Conservation (phyloP, 2,113 vertebrate genomes). For the Centropus unirufus region DNA sequence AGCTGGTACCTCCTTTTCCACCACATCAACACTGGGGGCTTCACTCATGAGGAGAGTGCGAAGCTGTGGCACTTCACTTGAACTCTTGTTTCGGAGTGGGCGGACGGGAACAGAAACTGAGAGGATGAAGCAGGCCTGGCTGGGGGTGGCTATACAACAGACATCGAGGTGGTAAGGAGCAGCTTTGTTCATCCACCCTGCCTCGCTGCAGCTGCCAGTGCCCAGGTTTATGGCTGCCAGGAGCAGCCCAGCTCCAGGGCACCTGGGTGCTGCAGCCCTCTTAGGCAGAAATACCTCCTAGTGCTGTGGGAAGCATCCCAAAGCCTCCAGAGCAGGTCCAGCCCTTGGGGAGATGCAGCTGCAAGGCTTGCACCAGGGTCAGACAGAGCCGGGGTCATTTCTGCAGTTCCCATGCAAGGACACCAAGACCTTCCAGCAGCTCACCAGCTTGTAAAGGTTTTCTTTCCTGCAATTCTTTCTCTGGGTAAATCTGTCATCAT, state of each 20-base stretch:
- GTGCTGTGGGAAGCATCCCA: neutral
- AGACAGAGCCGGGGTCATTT: neutral
- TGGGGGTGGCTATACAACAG: fast-evolving
- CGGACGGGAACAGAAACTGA: neutral
- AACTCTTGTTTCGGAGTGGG: neutral
- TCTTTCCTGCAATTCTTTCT: neutral
- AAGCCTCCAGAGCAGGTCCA: neutral
- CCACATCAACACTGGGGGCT: neutral
- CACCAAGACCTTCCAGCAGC: neutral
- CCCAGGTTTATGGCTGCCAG: neutral
- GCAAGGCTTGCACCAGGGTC: neutral
- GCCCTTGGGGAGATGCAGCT: neutral
- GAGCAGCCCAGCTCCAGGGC: neutral
- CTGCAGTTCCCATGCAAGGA: neutral
- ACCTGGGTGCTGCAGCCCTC: neutral
- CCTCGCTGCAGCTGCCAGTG: neutral
- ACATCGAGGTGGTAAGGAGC: neutral
- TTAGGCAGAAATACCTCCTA: neutral
- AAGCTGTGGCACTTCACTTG: fast-evolving
- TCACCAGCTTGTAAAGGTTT: neutral
- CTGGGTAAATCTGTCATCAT: neutral
- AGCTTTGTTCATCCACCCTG: neutral
- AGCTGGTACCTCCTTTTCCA: neutral
- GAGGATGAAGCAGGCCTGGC: neutral
- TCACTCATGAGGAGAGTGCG: fast-evolving